Base-by-base conservation (phyloP, 1,140 invertebrate genomes). In the Neodiprion pinetum region DNA sequence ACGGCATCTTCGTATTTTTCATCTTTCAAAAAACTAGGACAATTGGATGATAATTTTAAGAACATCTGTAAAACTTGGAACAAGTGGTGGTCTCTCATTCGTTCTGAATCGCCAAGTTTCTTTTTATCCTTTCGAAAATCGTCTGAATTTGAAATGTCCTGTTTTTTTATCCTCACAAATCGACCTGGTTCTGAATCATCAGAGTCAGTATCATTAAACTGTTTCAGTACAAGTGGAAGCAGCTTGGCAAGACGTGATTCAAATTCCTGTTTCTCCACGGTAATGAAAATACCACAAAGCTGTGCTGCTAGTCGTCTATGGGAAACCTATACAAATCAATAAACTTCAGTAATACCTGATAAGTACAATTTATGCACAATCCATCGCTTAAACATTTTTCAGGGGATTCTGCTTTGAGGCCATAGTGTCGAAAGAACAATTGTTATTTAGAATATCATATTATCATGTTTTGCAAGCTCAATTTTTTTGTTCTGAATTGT, bases 221-320 rank as follows among this genome's bases (percentile, higher is more conserved):
- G 90, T 76, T 86, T 88, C 7, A 88, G 70, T n/a, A 91, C 75
- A 28, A 89, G 14, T 0, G 90, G 89, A n/a, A 89, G 80, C 9
- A 90, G 9, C 49, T 81, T 53, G 0, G 80, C 14, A 0, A 96
- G 79, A n/a, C 92, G 90, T 3, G 84, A 88, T 74, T 92, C 88
- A 80, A 96, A 96, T 0, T 90, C 84, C 7, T 90, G 86, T 66
- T 91, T 88, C 81, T 96, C 95, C 0, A 92, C 91, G 72, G 90
- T 91, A 0, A 95, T 92, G 87, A 96, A 96, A 75, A 94, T 79
- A 1, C 93, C 92, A 77, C 90, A 91, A 8, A 93, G 72, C 82
- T 94, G 93, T 7, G 89, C 89, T n/a, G 90, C 93, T 40, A 94
- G 80, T 68, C 84, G 82, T 66, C 87, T 85, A 67, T 90, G 88